These are phyloP conservation scores for Xenopus tropicalis DNA, from an alignment of 2,113 vertebrate species.

Conservation along the genomic window DNA sequence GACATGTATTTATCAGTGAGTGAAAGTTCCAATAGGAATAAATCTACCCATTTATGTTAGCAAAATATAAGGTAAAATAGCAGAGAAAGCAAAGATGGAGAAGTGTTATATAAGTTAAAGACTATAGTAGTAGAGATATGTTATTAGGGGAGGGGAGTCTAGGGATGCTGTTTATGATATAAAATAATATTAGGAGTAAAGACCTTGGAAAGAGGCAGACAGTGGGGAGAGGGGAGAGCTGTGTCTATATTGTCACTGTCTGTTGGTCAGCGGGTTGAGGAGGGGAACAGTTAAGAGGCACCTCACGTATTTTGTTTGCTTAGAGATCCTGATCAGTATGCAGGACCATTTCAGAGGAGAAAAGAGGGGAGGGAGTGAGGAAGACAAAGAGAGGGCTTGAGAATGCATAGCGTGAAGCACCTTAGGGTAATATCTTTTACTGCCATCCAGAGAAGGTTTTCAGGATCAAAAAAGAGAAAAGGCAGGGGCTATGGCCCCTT, in stretches of 20 bases:
- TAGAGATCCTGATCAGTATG: slow-evolving; percentile 36
- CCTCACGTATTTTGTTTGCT: slow-evolving; percentile 39
- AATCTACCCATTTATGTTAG: too few species aligned
- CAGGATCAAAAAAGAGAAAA: neutral
- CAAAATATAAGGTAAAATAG: too few species aligned
- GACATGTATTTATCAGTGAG: too few species aligned
- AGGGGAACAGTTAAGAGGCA: slow-evolving; percentile 28
- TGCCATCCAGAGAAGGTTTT: neutral
- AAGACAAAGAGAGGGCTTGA: neutral
- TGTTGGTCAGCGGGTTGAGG: slow-evolving; percentile 2
- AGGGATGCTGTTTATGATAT: neutral
- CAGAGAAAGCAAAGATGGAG: too few species aligned
- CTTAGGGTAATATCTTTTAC: neutral
- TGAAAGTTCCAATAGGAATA: too few species aligned
- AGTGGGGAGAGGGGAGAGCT: neutral
- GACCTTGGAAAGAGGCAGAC: neutral
- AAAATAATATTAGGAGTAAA: neutral
- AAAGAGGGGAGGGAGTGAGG: slow-evolving; percentile 10
- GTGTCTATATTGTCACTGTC: slow-evolving; percentile 8
- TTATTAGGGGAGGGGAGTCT: too few species aligned
- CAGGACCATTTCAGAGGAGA: slow-evolving; percentile 6
- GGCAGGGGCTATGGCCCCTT: too few species aligned
- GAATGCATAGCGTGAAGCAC: neutral
- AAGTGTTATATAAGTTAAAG: too few species aligned
- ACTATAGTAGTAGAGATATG: too few species aligned